Percentiles rank a stretch among this genome's conserved stretches.
phyloP scores from a whole-genome alignment of 2,888 invertebrate species.

The Tachina grossa region DNA sequence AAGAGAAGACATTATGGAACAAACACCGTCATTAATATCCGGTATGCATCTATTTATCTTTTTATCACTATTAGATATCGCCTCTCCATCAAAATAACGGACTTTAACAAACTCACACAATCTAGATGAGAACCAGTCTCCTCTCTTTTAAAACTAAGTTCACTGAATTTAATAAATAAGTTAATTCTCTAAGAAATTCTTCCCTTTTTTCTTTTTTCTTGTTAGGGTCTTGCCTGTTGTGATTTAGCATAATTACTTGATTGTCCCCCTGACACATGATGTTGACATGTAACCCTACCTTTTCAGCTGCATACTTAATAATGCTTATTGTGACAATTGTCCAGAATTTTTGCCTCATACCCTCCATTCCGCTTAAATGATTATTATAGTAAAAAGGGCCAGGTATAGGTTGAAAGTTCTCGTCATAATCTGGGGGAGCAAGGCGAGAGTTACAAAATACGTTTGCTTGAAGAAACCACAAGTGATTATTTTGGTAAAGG shows the following conservation, averaged over 20 bases:
- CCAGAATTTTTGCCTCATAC: background rate
- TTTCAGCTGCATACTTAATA: background rate
- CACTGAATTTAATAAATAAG: no score
- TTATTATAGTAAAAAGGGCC: background rate
- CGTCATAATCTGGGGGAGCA: background rate
- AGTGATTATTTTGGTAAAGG: background rate
- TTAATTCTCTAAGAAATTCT: no score
- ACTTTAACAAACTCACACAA: slow-evolving; percentile 2
- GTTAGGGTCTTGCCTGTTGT: no score
- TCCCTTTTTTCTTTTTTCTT: no score
- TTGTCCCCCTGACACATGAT: slow-evolving; percentile 4
- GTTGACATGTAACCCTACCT: background rate
- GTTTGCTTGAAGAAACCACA: background rate
- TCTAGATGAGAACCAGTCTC: no score
- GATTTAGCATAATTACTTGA: background rate
- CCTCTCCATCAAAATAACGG: background rate
- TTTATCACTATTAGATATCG: no score
- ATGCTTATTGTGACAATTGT: background rate
- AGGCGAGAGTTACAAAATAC: background rate
- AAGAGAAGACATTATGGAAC: no score
- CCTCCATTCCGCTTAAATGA: background rate
- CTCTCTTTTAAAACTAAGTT: background rate
- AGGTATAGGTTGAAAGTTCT: background rate
- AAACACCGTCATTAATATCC: no score
- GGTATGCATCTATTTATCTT: no score